Conservation (phyloP, 1,140 invertebrate genomes). For the Drosophila suzukii region DNA sequence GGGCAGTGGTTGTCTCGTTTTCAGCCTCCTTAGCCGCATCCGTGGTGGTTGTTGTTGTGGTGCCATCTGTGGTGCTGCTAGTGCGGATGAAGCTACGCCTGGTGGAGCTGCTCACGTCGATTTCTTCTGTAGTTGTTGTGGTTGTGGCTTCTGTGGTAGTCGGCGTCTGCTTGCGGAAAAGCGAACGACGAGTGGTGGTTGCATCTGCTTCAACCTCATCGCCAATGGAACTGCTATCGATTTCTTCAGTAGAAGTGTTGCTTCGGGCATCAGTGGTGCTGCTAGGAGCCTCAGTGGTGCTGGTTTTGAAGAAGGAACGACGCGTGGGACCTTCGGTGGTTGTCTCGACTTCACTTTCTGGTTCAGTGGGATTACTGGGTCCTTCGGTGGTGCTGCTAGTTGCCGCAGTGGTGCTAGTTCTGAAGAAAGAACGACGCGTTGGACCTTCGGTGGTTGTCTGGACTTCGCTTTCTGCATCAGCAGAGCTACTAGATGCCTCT, state of each 20-base stretch:
- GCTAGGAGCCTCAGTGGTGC: neutral
- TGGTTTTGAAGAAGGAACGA: conserved; percentile 1
- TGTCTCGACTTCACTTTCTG: neutral
- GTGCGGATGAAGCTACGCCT: conserved; percentile 22
- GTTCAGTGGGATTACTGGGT: neutral
- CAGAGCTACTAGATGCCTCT: neutral
- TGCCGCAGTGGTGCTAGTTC: neutral
- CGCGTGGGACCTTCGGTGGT: conserved; percentile 8
- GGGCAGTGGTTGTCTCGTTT: conserved; percentile 18
- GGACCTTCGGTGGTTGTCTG: neutral
- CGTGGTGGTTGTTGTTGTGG: conserved; percentile 10
- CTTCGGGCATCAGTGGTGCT: conserved; percentile 9
- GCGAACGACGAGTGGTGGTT: conserved; percentile 17
- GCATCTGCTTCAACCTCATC: conserved; percentile 1
- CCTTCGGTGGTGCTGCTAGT: conserved; percentile 6
- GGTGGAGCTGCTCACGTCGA: conserved; percentile 19
- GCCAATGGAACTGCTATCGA: conserved; percentile 1
- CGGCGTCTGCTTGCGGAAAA: conserved; percentile 12
- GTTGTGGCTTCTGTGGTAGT: conserved; percentile 10
- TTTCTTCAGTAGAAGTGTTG: neutral
- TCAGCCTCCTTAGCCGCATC: neutral
- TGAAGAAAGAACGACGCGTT: conserved; percentile 12
- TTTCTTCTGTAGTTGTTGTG: conserved; percentile 6
- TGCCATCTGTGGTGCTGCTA: conserved; percentile 30
- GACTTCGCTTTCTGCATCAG: neutral